These are phyloP conservation scores for Ictidomys tridecemlineatus DNA, from an alignment of 2,113 vertebrate species.

Conservation along the genomic window DNA sequence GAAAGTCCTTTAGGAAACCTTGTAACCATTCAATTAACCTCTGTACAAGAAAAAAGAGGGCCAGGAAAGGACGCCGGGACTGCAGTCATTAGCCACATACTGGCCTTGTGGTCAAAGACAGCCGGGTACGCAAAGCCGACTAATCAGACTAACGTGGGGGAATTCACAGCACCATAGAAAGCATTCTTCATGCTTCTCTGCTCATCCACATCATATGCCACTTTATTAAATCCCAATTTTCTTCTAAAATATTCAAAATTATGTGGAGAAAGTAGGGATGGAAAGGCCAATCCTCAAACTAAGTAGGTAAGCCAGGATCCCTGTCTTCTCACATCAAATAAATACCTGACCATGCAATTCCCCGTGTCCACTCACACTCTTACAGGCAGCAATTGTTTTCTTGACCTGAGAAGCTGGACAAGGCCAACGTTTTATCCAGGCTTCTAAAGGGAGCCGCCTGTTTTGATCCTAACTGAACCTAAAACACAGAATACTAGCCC, in stretches of 20 bases:
- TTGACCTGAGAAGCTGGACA: not conserved
- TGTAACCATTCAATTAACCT: conserved; percentile 71
- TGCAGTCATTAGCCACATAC: not conserved
- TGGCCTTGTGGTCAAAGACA: not conserved
- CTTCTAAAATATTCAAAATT: not conserved
- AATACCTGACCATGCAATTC: not conserved
- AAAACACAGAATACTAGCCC: not conserved
- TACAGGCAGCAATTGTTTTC: not conserved
- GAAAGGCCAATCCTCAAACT: not conserved
- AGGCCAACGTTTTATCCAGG: not conserved
- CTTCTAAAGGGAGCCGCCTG: not conserved
- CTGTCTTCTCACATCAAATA: not conserved
- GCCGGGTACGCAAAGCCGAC: not conserved
- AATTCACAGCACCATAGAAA: not conserved
- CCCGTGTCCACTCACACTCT: not conserved
- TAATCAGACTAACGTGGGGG: not conserved
- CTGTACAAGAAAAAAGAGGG: conserved; percentile 36
- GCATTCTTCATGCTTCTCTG: not conserved
- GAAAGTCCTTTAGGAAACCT: conserved; percentile 28
- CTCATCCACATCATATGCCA: not conserved
- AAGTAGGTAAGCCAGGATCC: not conserved
- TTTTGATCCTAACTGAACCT: not conserved
- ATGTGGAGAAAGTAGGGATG: not conserved
- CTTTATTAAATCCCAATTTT: not conserved
- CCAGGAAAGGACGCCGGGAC: not conserved